Conservation (phyloP, 2,888 invertebrate genomes). For the Enoplolaimus lenunculus region DNA sequence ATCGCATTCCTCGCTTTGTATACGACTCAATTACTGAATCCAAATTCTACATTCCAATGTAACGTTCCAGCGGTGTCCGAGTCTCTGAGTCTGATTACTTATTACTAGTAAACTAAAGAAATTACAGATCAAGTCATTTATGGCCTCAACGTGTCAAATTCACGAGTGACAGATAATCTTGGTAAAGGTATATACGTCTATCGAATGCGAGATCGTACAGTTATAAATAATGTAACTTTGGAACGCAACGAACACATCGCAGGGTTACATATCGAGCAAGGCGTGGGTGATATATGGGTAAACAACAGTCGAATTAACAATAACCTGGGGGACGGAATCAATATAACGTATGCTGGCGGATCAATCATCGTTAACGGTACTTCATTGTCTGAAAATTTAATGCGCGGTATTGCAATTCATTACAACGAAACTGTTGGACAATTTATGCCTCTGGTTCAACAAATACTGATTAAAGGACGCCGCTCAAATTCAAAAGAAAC, state of each 20-base stretch:
- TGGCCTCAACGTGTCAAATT: slow-evolving; percentile 71
- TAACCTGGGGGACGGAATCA: slow-evolving; percentile 84
- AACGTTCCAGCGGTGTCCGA: too few species aligned
- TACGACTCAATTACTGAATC: too few species aligned
- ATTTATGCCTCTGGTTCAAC: slow-evolving; percentile 65
- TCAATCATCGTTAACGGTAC: slow-evolving; percentile 75
- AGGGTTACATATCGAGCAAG: slow-evolving; percentile 71
- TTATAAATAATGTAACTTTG: slow-evolving; percentile 36
- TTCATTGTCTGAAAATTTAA: slow-evolving; percentile 67
- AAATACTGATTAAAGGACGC: slow-evolving; percentile 50
- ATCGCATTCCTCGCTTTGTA: too few species aligned
- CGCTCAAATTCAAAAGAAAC: slow-evolving; percentile 46
- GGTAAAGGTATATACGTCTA: slow-evolving; percentile 88
- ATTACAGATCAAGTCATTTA: slow-evolving; percentile 44
- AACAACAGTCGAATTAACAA: slow-evolving; percentile 74
- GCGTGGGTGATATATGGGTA: slow-evolving; percentile 82
- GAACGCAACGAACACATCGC: slow-evolving; percentile 34
- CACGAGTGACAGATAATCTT: slow-evolving; percentile 69
- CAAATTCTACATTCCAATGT: too few species aligned
- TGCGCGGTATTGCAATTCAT: slow-evolving; percentile 77
- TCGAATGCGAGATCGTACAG: slow-evolving; percentile 54
- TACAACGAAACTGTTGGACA: slow-evolving; percentile 65
- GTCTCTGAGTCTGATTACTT: too few species aligned
- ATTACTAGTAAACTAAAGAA: too few species aligned
- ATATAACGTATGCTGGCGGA: slow-evolving; percentile 86